phyloP scores from a whole-genome alignment of 1,140 invertebrate genomes.

The Tribolium madens region DNA sequence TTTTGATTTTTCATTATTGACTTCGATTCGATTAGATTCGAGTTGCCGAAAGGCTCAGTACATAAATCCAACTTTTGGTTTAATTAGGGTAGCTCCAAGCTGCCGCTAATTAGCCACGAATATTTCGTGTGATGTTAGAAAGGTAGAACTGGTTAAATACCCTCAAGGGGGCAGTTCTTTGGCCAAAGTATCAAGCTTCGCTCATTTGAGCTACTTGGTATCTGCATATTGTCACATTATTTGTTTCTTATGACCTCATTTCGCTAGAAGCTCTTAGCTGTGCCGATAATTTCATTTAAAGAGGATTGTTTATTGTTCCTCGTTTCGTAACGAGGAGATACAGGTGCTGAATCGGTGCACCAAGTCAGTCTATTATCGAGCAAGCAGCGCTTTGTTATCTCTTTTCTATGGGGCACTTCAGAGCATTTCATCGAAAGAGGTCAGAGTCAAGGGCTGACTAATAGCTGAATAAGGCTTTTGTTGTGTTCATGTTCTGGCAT shows the following conservation, averaged over 20 bases:
- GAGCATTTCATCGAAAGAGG: constrained; percentile 41
- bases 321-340: not conserved
- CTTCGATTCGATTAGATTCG: constrained; percentile 25
- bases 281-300: not conserved
- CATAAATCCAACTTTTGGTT: constrained; percentile 38
- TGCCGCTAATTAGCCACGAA: constrained; percentile 23
- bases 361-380: constrained; percentile 26
- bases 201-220: not conserved
- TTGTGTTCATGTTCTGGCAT: constrained; percentile 50
- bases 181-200: not conserved
- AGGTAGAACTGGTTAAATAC: constrained; percentile 7
- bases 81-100: constrained; percentile 25
- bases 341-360: not conserved
- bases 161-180: constrained; percentile 2
- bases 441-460: constrained; percentile 35
- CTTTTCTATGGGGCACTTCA: constrained; percentile 19
- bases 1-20: constrained; percentile 35
- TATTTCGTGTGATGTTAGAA: constrained; percentile 5
- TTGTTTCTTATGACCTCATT: not conserved
- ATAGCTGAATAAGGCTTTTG: constrained; percentile 14
- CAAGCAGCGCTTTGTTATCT: constrained; percentile 26
- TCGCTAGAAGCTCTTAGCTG: not conserved
- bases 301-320: not conserved
- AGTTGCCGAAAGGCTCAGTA: not conserved
- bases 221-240: not conserved